Conservation (phyloP, 2,888 invertebrate genomes). For the Pristionchus arcanus region DNA sequence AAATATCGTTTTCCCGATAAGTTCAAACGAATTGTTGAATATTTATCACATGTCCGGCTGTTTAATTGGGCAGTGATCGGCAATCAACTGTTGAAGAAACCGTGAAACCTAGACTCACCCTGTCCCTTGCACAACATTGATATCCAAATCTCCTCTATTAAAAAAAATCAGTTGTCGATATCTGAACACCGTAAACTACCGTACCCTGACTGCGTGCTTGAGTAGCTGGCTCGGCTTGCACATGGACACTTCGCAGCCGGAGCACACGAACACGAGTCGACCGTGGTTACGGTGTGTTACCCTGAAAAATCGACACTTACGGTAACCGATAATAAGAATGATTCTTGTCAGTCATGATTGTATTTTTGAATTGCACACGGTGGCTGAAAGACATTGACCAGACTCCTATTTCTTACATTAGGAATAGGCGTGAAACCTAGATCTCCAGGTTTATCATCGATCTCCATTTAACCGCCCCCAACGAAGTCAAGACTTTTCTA, state of each 20-base stretch:
- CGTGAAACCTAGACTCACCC: not conserved
- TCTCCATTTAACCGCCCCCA: no score
- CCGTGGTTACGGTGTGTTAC: not conserved
- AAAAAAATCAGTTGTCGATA: not conserved
- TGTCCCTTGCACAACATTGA: not conserved
- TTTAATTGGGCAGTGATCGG: not conserved
- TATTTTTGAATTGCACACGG: no score
- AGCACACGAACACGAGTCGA: constrained; percentile 40
- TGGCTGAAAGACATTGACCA: no score
- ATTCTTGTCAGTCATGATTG: not conserved
- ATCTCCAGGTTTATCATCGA: not conserved
- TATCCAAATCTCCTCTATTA: not conserved
- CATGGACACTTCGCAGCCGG: constrained; percentile 35
- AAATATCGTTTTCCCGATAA: no score
- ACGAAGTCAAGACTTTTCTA: no score
- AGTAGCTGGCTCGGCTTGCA: constrained; percentile 49
- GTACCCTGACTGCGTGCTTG: constrained; percentile 51
- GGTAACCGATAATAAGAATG: not conserved
- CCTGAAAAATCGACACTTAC: constrained; percentile 3
- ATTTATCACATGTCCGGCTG: not conserved
- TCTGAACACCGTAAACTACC: not conserved
- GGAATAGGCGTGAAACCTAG: no score
- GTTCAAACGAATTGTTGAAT: not conserved
- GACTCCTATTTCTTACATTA: no score
- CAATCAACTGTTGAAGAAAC: not conserved